Conservation (phyloP, 1,140 invertebrate genomes). For the Ditylenchus dipsaci region DNA sequence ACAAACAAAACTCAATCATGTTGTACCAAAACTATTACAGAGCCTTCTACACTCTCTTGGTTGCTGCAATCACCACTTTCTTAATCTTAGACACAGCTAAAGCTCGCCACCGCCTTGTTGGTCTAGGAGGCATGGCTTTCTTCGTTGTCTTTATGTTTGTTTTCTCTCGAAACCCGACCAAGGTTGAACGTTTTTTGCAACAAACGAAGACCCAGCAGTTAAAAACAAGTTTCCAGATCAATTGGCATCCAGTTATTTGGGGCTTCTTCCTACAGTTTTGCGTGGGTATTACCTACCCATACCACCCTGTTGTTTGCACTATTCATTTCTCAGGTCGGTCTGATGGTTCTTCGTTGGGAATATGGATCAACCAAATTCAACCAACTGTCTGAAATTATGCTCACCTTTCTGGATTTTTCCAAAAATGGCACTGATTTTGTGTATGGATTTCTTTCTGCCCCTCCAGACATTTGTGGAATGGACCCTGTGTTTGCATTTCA, state of each 20-base stretch:
- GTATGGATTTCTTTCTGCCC: slow-evolving; percentile 67
- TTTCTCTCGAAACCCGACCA: slow-evolving; percentile 49
- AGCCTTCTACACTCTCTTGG: slow-evolving; percentile 39
- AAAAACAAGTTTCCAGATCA: slow-evolving; percentile 61
- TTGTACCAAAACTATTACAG: slow-evolving; percentile 33
- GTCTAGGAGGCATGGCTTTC: slow-evolving; percentile 54
- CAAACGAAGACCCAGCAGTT: background rate
- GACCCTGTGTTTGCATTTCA: slow-evolving; percentile 64
- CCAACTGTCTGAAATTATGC: slow-evolving; percentile 58
- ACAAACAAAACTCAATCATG: too few species aligned
- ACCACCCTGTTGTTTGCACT: too few species aligned
- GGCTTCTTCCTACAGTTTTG: slow-evolving; percentile 79
- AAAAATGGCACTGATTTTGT: slow-evolving; percentile 76
- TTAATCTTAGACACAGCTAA: slow-evolving; percentile 65
- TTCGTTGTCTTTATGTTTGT: slow-evolving; percentile 57
- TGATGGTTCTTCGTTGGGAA: slow-evolving; percentile 78
- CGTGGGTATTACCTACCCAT: slow-evolving; percentile 59
- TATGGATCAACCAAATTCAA: slow-evolving; percentile 70
- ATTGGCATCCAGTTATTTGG: slow-evolving; percentile 73
- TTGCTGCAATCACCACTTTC: slow-evolving; percentile 63
- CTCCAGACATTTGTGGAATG: slow-evolving; percentile 68
- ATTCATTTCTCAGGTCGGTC: slow-evolving; percentile 60
- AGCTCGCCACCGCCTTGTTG: slow-evolving; percentile 63
- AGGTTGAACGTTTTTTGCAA: slow-evolving; percentile 18
- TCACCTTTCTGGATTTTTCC: slow-evolving; percentile 74